These are phyloP conservation scores for Enteromius afrohamiltoni DNA, from an alignment of 2,797 vertebrate genomes.

Conservation along the genomic window DNA sequence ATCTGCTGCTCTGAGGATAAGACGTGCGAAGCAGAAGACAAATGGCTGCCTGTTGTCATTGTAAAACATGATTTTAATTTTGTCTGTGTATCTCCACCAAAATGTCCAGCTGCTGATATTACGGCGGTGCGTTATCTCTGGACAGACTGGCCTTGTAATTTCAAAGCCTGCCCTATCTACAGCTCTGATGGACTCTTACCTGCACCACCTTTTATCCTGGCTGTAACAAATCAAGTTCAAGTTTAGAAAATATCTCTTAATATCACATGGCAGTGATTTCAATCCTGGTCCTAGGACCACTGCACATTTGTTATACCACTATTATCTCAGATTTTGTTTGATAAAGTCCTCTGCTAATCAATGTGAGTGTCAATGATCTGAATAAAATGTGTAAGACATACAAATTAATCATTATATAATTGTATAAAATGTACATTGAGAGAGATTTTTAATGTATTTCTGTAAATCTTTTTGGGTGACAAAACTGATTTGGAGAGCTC, in stretches of 20 bases:
- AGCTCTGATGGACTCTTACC: conserved; percentile 74
- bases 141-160: conserved; percentile 88
- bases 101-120: conserved; percentile 63
- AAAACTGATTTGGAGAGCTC: neutral
- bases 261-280: neutral
- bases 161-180: conserved; percentile 86
- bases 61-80: conserved; percentile 16
- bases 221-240: neutral
- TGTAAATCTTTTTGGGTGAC: neutral
- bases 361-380: neutral
- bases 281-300: neutral
- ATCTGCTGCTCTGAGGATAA: conserved; percentile 71
- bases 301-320: neutral
- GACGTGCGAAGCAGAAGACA: conserved; percentile 55
- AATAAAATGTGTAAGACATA: neutral
- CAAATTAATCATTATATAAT: neutral
- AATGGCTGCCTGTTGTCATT: conserved; percentile 78
- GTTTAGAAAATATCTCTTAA: neutral
- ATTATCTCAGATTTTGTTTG: neutral
- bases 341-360: neutral
- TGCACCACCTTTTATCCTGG: conserved; percentile 79
- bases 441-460: neutral
- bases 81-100: conserved; percentile 65
- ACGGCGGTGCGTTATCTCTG: conserved; percentile 86
- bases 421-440: neutral